These are phyloP conservation scores for Poeciliopsis presidionis DNA, from an alignment of 2,797 vertebrate genomes.

Conservation along the genomic window DNA sequence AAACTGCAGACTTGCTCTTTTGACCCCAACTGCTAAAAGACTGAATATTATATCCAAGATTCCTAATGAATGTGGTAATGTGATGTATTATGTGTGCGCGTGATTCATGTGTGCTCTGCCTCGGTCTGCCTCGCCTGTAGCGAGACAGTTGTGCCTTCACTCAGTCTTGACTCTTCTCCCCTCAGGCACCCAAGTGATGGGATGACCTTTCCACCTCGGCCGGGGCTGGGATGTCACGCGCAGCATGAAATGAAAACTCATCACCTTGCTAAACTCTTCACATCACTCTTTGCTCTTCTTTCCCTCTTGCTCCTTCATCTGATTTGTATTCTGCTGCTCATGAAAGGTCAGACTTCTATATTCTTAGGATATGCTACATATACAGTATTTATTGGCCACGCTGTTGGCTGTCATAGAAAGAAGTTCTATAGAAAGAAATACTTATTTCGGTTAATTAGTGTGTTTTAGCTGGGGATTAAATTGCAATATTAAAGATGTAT, in stretches of 20 bases:
- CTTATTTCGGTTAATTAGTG: neutral
- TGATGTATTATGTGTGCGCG: neutral
- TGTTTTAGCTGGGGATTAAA: neutral
- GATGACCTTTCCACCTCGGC: conserved; percentile 73
- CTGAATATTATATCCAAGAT: conserved; percentile 41
- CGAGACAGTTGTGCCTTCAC: conserved; percentile 38
- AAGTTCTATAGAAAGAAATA: neutral
- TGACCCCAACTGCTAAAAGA: conserved; percentile 24
- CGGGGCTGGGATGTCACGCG: conserved; percentile 64
- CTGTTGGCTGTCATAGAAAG: conserved; percentile 5
- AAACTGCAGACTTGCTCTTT: conserved; percentile 21
- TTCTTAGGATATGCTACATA: conserved; percentile 19
- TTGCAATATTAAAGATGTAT: neutral
- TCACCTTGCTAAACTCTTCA: conserved; percentile 59
- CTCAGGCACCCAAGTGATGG: conserved; percentile 63
- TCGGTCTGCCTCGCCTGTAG: conserved; percentile 44
- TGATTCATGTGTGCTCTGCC: conserved; percentile 26
- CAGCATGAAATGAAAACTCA: conserved; percentile 62
- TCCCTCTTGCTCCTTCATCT: conserved; percentile 34
- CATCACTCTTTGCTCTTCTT: conserved; percentile 39
- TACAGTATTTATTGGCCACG: conserved; percentile 12
- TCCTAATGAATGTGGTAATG: conserved; percentile 26
- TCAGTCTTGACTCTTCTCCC: conserved; percentile 54
- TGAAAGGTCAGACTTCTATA: conserved; percentile 52
- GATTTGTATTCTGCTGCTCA: conserved; percentile 40